Evolutionary conservation across 1,140 invertebrate genomes (phyloP), one percentile per base, ranked within the genome.

Genomic region (Aleiodes sp.): DNA sequence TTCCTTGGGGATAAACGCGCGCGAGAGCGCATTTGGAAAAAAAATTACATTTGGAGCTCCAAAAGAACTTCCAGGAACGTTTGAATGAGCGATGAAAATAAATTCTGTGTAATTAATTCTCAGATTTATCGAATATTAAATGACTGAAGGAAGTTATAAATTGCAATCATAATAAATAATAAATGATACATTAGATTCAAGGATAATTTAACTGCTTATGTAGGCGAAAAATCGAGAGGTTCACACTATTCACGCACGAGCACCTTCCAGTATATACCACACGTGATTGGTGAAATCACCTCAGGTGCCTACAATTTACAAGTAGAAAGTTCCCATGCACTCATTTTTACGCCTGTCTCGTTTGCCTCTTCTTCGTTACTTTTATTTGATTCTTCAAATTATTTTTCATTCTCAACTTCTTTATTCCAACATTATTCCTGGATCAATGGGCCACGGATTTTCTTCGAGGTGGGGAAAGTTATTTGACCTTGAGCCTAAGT

Each of bases 251-350:
- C 52, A n/a, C 52, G 24, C 8, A 57, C 10, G 24, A 57, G n/a
- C n/a, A n/a, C n/a, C n/a, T n/a, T 52, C 31, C 28, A 26, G 65
- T 35, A 33, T 46, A 28, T 29, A 62, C 35, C 21, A 21, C 65
- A 68, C 39, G 59, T 67, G 70, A 71, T 68, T 39, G 71, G 67
- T 72, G 71, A 72, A 72, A 72, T 66, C 66, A 69, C 62, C 52
- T 41, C n/a, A n/a, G 43, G 26, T 66, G 65, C 26, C 28, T 68
- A 65, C 39, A 65, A 71, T 71, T 71, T 71, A 71, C 65, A 68
- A 68, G 65, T 71, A 71, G 70, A 71, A 71, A 71, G 70, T 71
- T 24, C 29, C 31, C n/a, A 33, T 41, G 69, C 56, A 41, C 43
- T 61, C 56, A 60, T 60, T 59, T 64, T 56, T 52, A 57, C 68